A percentile compares a stretch with the other conserved stretches of the same genome.
phyloP scores from a whole-genome alignment of 64 coral and sea anemone species.

The Montipora capricornis region DNA sequence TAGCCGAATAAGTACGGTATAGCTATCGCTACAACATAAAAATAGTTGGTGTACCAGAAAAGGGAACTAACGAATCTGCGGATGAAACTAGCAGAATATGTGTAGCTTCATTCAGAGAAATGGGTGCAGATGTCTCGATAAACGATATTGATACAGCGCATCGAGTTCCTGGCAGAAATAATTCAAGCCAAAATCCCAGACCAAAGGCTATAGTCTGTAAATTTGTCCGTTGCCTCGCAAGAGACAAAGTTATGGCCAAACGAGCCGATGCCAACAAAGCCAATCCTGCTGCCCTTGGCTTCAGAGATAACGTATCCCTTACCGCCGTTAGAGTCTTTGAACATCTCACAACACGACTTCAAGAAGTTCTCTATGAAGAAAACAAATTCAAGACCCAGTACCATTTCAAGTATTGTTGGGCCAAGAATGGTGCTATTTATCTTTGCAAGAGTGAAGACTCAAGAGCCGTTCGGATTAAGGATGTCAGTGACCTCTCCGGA shows the following conservation, averaged over 20 bases:
- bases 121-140: slow-evolving; percentile 24
- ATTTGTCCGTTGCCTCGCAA: too few relatives aligned
- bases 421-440: slow-evolving; percentile 21
- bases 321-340: slow-evolving; percentile 26
- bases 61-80: slow-evolving; percentile 33
- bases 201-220: not conserved
- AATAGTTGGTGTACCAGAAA: not conserved
- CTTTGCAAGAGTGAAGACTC: too few relatives aligned
- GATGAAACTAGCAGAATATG: slow-evolving; percentile 58
- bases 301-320: not conserved
- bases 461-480: too few relatives aligned
- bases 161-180: slow-evolving; percentile 4
- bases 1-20: too few relatives aligned
- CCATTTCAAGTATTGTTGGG: slow-evolving; percentile 47
- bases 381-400: slow-evolving; percentile 33
- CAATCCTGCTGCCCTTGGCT: slow-evolving; percentile 34
- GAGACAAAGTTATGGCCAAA: too few relatives aligned
- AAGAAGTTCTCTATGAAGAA: slow-evolving; percentile 28
- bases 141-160: slow-evolving; percentile 66
- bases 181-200: slow-evolving; percentile 14
- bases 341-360: slow-evolving; percentile 17
- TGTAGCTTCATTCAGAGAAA: slow-evolving; percentile 30
- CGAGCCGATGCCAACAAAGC: not conserved
- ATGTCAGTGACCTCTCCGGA: too few relatives aligned
- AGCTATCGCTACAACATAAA: slow-evolving; percentile 46